Evolutionary conservation across 1,140 invertebrate genomes (phyloP).

Genomic region (Anthonomus grandis): DNA sequence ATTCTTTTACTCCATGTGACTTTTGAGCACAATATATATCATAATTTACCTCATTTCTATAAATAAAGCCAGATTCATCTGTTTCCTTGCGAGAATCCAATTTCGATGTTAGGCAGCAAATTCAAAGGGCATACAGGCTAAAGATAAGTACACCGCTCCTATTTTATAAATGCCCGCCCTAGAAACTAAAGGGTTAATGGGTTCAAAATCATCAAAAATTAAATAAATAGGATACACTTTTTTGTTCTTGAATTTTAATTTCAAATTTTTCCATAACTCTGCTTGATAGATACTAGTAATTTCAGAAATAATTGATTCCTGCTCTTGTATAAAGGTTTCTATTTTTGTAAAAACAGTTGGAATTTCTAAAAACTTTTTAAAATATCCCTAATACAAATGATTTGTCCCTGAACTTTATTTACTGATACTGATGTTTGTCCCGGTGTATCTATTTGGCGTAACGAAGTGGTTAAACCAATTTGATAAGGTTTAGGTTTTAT

Average conservation of each 20-base stretch:
- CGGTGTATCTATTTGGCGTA: slow-evolving; percentile 4
- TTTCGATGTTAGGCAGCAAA: slow-evolving; percentile 33
- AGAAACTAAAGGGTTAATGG: slow-evolving; percentile 13
- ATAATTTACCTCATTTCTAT: slow-evolving; percentile 6
- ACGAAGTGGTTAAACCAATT: slow-evolving; percentile 6
- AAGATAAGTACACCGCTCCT: slow-evolving; percentile 9
- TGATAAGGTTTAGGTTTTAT: slow-evolving; percentile 9
- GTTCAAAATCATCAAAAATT: slow-evolving; percentile 16
- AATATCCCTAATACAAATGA: not conserved
- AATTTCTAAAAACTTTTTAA: slow-evolving; percentile 17
- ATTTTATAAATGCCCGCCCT: slow-evolving; percentile 16
- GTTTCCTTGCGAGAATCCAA: slow-evolving; percentile 19
- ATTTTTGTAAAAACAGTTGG: slow-evolving; percentile 8
- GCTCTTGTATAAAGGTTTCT: slow-evolving; percentile 7
- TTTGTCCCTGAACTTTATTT: slow-evolving; percentile 4
- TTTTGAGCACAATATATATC: not conserved
- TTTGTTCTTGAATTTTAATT: slow-evolving; percentile 1
- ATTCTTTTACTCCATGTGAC: slow-evolving; percentile 31
- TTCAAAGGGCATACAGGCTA: slow-evolving; percentile 15
- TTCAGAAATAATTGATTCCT: slow-evolving; percentile 8
- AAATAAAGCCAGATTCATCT: slow-evolving; percentile 17
- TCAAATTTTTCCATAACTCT: slow-evolving; percentile 2
- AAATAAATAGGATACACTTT: slow-evolving; percentile 10
- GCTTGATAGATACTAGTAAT: slow-evolving; percentile 15
- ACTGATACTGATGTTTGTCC: not conserved